Conservation (phyloP, 2,113 vertebrate genomes). For the Sceloporus undulatus region DNA sequence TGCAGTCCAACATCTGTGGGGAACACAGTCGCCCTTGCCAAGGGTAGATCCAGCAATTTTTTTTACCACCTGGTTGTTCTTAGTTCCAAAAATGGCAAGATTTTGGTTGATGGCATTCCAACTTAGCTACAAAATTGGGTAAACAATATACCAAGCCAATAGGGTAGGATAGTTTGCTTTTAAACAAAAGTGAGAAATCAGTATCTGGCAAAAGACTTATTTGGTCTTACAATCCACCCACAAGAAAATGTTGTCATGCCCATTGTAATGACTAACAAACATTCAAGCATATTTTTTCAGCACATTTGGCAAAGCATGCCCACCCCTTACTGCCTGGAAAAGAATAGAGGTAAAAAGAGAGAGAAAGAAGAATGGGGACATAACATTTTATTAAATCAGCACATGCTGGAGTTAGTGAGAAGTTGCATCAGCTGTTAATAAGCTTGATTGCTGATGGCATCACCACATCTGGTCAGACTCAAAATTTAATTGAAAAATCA, state of each 20-base stretch:
- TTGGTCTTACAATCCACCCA: neutral
- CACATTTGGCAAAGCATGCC: neutral
- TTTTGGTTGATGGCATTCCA: constrained; percentile 25
- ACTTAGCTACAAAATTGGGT: neutral
- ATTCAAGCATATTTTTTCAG: neutral
- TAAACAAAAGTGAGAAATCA: neutral
- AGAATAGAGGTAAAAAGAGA: neutral
- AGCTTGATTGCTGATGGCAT: neutral
- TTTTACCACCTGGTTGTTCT: neutral
- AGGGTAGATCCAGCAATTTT: constrained; percentile 19
- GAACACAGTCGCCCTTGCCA: no score
- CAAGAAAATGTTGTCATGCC: neutral
- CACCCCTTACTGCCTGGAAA: neutral
- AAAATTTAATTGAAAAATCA: no score
- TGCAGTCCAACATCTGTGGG: no score
- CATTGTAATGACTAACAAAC: neutral
- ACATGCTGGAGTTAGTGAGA: neutral
- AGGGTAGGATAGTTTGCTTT: neutral
- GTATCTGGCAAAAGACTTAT: neutral
- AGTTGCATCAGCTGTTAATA: neutral
- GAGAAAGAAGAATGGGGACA: neutral
- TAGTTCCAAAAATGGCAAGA: constrained; percentile 2
- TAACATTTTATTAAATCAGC: neutral
- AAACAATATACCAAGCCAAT: neutral
- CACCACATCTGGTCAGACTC: neutral